Evolutionary conservation across 2,113 vertebrate species (phyloP).

Genomic region (Ceyx cyanopectus): DNA sequence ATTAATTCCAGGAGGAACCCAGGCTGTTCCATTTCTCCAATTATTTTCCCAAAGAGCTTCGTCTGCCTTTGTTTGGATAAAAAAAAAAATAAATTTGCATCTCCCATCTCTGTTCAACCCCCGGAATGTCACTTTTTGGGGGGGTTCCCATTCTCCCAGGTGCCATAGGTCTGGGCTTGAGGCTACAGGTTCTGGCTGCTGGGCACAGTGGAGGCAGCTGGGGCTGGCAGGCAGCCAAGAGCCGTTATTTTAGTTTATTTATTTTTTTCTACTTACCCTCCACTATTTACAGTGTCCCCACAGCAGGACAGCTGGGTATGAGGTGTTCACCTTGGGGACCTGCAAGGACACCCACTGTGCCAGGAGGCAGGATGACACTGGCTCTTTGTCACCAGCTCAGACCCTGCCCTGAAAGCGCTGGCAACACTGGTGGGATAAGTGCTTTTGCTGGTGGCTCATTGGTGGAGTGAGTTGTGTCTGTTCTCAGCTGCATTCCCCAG

Average conservation of each 20-base stretch:
- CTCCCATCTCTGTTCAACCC: neutral
- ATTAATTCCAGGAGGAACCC: neutral
- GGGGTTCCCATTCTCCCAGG: neutral
- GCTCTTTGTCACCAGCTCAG: neutral
- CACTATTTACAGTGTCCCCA: conserved; percentile 40
- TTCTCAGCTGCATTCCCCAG: neutral
- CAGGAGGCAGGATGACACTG: neutral
- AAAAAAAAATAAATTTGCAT: neutral
- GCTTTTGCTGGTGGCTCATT: fast-evolving
- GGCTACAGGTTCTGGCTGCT: fast-evolving
- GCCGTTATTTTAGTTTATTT: neutral
- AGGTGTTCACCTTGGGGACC: neutral
- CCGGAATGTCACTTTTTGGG: neutral
- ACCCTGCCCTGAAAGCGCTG: fast-evolving
- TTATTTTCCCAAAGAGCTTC: neutral
- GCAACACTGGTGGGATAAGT: fast-evolving
- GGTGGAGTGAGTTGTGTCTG: neutral
- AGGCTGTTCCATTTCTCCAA: neutral
- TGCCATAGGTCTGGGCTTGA: neutral
- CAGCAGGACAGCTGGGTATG: neutral
- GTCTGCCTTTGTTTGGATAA: fast-evolving
- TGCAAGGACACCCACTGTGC: fast-evolving
- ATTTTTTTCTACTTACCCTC: neutral
- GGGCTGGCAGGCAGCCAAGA: conserved; percentile 12
- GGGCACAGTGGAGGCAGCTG: fast-evolving